Conservation (phyloP, 2,113 vertebrate species). For the Dascyllus trimaculatus region DNA sequence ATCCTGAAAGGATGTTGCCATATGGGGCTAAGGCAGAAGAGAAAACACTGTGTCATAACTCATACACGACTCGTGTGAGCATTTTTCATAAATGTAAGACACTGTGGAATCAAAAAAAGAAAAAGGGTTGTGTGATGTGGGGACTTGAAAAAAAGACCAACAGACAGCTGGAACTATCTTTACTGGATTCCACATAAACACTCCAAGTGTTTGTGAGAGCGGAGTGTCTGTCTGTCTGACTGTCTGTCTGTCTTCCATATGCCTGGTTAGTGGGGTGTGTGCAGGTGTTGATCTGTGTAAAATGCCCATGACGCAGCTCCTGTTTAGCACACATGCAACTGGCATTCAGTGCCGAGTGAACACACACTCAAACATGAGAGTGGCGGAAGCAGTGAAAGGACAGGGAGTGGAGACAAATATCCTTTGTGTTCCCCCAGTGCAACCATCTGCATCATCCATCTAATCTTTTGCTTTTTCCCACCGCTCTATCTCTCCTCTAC, state of each 20-base stretch:
- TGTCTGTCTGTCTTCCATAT: constrained; percentile 53
- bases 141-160: constrained; percentile 30
- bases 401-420: constrained; percentile 34
- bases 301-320: constrained; percentile 59
- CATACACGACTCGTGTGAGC: not conserved
- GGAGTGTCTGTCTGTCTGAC: constrained; percentile 14
- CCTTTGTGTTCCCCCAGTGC: constrained; percentile 46
- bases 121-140: constrained; percentile 28
- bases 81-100: constrained; percentile 23
- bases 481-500: constrained; percentile 30
- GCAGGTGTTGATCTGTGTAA: constrained; percentile 70
- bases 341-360: constrained; percentile 38
- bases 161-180: constrained; percentile 65
- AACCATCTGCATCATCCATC: constrained; percentile 56
- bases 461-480: constrained; percentile 45
- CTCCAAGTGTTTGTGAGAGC: constrained; percentile 56
- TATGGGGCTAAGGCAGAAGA: not conserved
- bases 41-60: not conserved
- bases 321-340: constrained; percentile 54
- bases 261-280: constrained; percentile 46
- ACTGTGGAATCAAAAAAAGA: constrained; percentile 7
- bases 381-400: constrained; percentile 7
- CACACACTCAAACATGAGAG: constrained; percentile 27
- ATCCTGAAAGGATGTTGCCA: constrained; percentile 11
- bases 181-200: constrained; percentile 68